Base-by-base conservation (phyloP, 2,888 invertebrate species). In the Capitulum mitella region DNA sequence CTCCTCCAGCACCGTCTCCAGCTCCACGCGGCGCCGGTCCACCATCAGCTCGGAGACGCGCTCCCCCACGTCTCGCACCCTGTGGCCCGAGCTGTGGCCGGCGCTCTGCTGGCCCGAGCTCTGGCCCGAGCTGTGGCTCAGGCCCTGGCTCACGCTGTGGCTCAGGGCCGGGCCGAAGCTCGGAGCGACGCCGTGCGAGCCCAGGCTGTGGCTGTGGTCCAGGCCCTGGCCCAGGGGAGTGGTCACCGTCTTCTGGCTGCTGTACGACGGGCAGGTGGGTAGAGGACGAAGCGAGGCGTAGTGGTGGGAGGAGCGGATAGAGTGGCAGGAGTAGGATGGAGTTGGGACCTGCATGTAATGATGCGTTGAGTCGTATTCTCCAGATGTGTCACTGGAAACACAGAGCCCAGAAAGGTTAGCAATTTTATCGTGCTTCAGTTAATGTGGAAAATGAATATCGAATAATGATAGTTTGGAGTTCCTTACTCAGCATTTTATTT, bases 161-260 rank as follows among this genome's bases (percentile, higher is more conserved):
- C 46, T 76, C 46, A 46, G 76, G 14, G 32, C 16, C 40, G 1
- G 29, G 29, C 22, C 46, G 46, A 76, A 29, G 14, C 29, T 32
- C 46, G 22, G 14, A 19, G 46, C 46, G 70, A 37, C 70, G 70
- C 40, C 70, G 70, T 70, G 70, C 70, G 70, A 40, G 19, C 48
- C 76, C 29, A 46, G 29, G 76, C 29, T 46, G 43, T 32, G 19
- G 46, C 26, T 48, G 14, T 76, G 76, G 29, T 46, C 43, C 3
- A 48, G 10, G 32, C 29, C 3, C 46, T 29, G 76, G 92, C 92
- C 92, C 86, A 92, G 87, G 84, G 92, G 88, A 87, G 92, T 92
- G 90, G 91, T 91, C 85, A 92, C 92, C 88, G 92, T 92, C 82
- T 90, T 90, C 86, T 91, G 91, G 86, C 91, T 92, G 88, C 92